phyloP scores from a whole-genome alignment of 2,113 vertebrate species.

The Trematocara stigmaticum region DNA sequence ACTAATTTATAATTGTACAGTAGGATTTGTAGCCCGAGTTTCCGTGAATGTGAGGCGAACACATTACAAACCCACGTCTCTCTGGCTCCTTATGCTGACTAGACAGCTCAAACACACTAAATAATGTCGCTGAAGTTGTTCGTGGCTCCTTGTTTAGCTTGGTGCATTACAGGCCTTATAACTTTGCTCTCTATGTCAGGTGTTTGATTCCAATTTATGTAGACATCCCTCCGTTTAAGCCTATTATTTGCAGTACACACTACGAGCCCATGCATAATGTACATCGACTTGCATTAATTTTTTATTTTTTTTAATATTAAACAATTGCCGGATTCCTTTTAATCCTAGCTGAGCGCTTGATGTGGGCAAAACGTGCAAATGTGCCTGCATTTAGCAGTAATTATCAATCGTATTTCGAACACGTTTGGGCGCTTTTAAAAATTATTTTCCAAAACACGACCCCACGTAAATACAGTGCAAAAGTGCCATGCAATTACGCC shows the following conservation, averaged over 20 bases:
- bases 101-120: constrained; percentile 52
- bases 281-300: constrained; percentile 5
- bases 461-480: background rate
- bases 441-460: background rate
- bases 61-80: constrained; percentile 41
- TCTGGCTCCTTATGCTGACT: constrained; percentile 43
- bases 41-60: constrained; percentile 35
- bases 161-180: constrained; percentile 54
- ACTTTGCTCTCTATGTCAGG: constrained; percentile 35
- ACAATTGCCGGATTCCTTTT: constrained; percentile 21
- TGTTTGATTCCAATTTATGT: constrained; percentile 31
- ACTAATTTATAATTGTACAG: constrained; percentile 40
- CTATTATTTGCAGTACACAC: background rate
- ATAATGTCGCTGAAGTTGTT: constrained; percentile 55
- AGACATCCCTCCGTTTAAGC: constrained; percentile 28
- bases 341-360: constrained; percentile 29
- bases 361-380: constrained; percentile 20
- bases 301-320: constrained; percentile 36
- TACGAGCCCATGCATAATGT: background rate
- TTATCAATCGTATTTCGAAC: constrained; percentile 46
- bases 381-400: constrained; percentile 17
- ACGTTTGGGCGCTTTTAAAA: background rate
- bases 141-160: constrained; percentile 58
- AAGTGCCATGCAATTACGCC: background rate
- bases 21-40: constrained; percentile 17